Base-by-base conservation (phyloP, 2,888 invertebrate genomes). In the Tetramorium bicarinatum region DNA sequence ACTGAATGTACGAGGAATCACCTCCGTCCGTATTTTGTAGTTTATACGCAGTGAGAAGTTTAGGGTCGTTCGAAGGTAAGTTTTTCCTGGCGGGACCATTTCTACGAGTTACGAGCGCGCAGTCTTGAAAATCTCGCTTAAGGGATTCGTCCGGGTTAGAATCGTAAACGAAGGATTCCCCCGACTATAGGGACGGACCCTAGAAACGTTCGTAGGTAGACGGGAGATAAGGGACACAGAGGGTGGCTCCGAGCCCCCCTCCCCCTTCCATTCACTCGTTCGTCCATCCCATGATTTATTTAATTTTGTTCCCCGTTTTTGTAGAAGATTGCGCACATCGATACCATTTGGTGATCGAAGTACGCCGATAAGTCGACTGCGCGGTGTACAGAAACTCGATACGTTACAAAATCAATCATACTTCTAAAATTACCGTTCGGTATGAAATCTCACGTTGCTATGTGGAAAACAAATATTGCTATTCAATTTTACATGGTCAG, bases 231-330 rank as follows among this genome's bases (percentile, higher is more conserved):
- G 87, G 85, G 88, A 85, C 83, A 84, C 83, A 84, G 83, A 87
- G 90, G 85, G 84, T 82, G 74, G 82, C 77, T 62, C 82, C 44
- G 41, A 47, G 38, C n/a, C 2, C 76, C 34, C 29, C 76, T 80
- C 87, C 64, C 52, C 41, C 13, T 41, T 41, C 25, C 29, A 41
- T 56, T 13, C 21, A 7, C 13, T 41, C 49, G 6, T 9, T 44
- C 25, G 18, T 52, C 62, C 49, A 56, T 13, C 67, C 77, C 85
- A 92, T 92, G 92, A 93, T 93, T 93, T 93, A 93, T 93, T 93
- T 91, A 93, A 93, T 93, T 92, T 92, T 87, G 87, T 87, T 89
- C 87, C 82, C 87, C 88, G 90, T 91, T 92, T 34, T 93, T 91
- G 90, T 89, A 84, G 85, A 83, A 88, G 91, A 90, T 90, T 87